phyloP scores from a whole-genome alignment of 2,888 invertebrate genomes.

The Leptopilina syphax region DNA sequence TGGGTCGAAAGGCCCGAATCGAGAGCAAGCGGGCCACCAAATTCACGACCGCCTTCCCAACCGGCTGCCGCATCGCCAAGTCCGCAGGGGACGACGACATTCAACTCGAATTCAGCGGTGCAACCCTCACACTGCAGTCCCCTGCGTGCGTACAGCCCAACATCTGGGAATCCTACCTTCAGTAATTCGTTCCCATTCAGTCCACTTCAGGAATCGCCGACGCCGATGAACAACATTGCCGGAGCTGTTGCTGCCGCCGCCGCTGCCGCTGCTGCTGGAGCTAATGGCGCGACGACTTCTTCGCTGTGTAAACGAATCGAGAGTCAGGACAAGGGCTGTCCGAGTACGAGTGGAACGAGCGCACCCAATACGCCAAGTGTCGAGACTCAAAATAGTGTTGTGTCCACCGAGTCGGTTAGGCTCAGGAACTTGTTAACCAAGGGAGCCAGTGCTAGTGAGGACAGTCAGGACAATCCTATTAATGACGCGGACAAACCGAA shows the following conservation, averaged over 20 bases:
- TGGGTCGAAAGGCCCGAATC: constrained; percentile 80
- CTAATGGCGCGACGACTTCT: constrained; percentile 71
- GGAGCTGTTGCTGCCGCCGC: constrained; percentile 73
- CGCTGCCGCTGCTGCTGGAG: constrained; percentile 64
- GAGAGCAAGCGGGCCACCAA: constrained; percentile 81
- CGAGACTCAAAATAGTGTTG: constrained; percentile 60
- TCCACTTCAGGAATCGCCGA: constrained; percentile 79
- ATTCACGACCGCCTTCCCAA: constrained; percentile 81
- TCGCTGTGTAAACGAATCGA: constrained; percentile 71
- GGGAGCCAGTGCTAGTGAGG: constrained; percentile 67
- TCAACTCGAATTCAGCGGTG: constrained; percentile 76
- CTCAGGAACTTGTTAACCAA: constrained; percentile 78
- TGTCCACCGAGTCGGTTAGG: constrained; percentile 76
- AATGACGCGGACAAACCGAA: constrained; percentile 74
- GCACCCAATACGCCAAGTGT: constrained; percentile 50
- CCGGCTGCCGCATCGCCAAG: constrained; percentile 78
- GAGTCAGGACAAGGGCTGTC: constrained; percentile 73
- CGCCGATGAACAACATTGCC: constrained; percentile 73
- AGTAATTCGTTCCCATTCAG: constrained; percentile 81
- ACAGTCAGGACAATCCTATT: constrained; percentile 57
- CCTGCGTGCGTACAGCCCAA: constrained; percentile 75
- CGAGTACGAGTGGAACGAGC: constrained; percentile 48
- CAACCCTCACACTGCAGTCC: constrained; percentile 78
- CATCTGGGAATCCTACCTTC: constrained; percentile 78
- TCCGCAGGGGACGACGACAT: constrained; percentile 67